Percentiles rank a stretch among this genome's conserved stretches.
Evolutionary conservation across 2,888 invertebrate genomes (phyloP).

Genomic region (Watsonalla cultraria): DNA sequence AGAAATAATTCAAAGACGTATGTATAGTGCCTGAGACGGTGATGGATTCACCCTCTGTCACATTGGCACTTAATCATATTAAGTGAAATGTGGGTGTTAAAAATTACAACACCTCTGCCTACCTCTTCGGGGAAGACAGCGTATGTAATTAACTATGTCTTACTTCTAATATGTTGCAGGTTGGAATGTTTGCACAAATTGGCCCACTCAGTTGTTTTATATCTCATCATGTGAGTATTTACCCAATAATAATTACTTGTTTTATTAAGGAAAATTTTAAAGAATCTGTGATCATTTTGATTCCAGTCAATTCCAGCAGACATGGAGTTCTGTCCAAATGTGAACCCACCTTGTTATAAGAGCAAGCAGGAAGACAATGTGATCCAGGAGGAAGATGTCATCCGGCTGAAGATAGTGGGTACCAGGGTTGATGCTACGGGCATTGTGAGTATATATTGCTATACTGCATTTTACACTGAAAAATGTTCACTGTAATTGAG

Average conservation of each 20-base stretch:
- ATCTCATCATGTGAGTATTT: conserved; percentile 90
- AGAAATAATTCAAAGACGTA: too few species aligned
- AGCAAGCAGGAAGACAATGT: conserved; percentile 98
- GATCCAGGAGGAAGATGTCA: conserved; percentile 98
- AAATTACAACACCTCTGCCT: too few species aligned
- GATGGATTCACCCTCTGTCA: too few species aligned
- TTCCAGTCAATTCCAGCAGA: conserved; percentile 97
- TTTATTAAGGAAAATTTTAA: neutral
- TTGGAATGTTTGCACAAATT: conserved; percentile 99
- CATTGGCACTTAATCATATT: too few species aligned
- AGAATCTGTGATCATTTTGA: conserved; percentile 18
- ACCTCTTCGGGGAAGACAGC: too few species aligned
- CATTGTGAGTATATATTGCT: conserved; percentile 90
- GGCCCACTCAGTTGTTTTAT: conserved; percentile 99
- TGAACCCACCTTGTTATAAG: conserved; percentile 98
- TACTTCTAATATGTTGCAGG: conserved; percentile 67
- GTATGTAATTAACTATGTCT: too few species aligned
- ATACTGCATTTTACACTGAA: too few species aligned
- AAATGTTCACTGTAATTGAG: too few species aligned
- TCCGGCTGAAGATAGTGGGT: conserved; percentile 98
- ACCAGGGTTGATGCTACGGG: conserved; percentile 99
- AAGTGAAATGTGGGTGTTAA: too few species aligned
- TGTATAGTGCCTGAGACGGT: too few species aligned
- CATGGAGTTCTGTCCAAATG: conserved; percentile 99
- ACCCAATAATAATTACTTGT: conserved; percentile 23